Evolutionary conservation across 2,888 invertebrate genomes (phyloP), one percentile per base, ranked within the genome.

Genomic region (Alviniconcha strummeri): DNA sequence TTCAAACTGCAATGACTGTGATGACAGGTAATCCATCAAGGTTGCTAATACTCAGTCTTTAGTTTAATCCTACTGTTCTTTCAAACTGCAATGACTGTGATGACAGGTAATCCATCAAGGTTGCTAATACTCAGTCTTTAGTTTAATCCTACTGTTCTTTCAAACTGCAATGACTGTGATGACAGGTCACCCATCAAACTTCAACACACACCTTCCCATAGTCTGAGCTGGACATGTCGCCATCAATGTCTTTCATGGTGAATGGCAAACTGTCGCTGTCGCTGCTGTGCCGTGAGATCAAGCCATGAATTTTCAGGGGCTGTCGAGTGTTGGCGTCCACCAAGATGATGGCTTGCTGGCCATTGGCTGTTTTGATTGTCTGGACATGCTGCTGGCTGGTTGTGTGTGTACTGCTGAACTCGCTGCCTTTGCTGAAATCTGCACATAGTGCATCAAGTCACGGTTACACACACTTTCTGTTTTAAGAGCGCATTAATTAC

Each of bases 201-300:
- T 15, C 72, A 19, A n/a, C 75, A 71, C 82, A 52, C 60, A 82
- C 82, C 17, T 17, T 72, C n/a, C 74, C 74, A 17, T 67, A 88
- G 83, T 86, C 86, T 74, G 87, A 74, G 69, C 83, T 83, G 55
- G 83, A 77, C n/a, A 84, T 71, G 15, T 84, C 75, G n/a, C 84
- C 80, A 11, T 83, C 84, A n/a, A 90, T 83, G 82, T 91, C 91
- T 84, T 90, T 89, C 87, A 91, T 87, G 19, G 91, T 90, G 82
- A 91, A 91, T 8, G 91, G 91, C 60, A 91, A 36, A 54, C 72
- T 71, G 17, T 85, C 86, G n/a, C 76, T 80, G 69, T 85, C 84
- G 57, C 60, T 74, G 36, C 75, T 80, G 71, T 72, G 82, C 56
- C 83, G 83, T 1, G 74, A 17, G 9, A 74, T 17, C 54, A 82